Evolutionary conservation across 2,888 invertebrate genomes (phyloP).

Genomic region (Pogonocherus hispidulus): DNA sequence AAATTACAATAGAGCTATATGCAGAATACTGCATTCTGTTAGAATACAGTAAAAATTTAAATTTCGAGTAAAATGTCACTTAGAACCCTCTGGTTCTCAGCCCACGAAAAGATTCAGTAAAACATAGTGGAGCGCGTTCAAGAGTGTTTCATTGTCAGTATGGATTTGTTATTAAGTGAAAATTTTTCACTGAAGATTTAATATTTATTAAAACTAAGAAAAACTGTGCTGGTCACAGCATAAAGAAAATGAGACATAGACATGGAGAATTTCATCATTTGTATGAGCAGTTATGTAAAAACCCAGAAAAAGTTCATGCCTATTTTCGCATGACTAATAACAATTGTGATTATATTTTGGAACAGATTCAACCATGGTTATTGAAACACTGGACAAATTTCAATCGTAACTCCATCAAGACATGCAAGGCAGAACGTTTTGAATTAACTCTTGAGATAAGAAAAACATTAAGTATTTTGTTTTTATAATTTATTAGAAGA

Average conservation of each 20-base stretch:
- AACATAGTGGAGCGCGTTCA: no score
- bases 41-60: no score
- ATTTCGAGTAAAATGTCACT: no score
- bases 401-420: neutral
- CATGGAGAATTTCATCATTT: conserved; percentile 2
- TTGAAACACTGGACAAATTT: neutral
- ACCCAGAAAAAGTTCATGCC: neutral
- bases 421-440: neutral
- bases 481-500: neutral
- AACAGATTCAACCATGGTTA: neutral
- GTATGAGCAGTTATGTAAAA: neutral
- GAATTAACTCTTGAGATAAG: neutral
- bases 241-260: neutral
- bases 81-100: no score
- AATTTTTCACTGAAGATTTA: no score
- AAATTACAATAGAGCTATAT: no score
- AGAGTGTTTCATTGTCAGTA: no score
- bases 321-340: neutral
- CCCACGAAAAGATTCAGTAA: no score
- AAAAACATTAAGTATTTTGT: neutral
- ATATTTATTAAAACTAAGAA: no score
- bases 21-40: no score
- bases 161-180: no score
- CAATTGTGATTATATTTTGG: neutral
- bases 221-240: no score